Evolutionary conservation across 1,140 invertebrate genomes (phyloP), one percentile per base, ranked within the genome.

Genomic region (Penaeus vannamei): DNA sequence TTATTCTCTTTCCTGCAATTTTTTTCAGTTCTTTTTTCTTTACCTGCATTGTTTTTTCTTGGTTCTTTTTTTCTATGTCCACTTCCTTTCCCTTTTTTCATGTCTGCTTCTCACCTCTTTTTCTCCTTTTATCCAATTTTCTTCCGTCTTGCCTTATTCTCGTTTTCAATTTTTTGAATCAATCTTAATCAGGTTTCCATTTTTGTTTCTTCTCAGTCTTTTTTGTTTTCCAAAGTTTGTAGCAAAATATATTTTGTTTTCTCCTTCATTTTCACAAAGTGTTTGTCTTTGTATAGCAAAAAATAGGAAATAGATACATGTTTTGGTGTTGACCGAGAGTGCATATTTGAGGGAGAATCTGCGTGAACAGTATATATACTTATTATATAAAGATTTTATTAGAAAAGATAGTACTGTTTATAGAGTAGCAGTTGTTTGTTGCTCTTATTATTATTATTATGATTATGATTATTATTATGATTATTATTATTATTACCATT

Each of bases 311-410:
- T 69, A 26, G 1, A 8, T 12, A 32, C 0, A 14, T 26, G 66
- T 72, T 72, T 32, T 12, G 66, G n/a, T 72, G 66, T 26, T 26
- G 66, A 72, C n/a, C n/a, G 20, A 72, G 32, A 26, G 66, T 72
- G 66, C 32, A 20, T 72, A 26, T 26, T 72, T 72, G 20, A 72
- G n/a, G n/a, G 66, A 72, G 32, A 72, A 26, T 72, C 66, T 26
- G n/a, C 32, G n/a, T 72, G 32, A 72, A 72, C 12, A 26, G 12
- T 26, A 72, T 26, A 72, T 26, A 32, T 32, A 72, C n/a, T 72
- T 72, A 26, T 72, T 72, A 72, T 72, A 26, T 26, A 72, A 72
- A 72, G 66, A 72, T 26, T 26, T 26, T 26, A 26, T 72, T 72
- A 23, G n/a, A 26, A 72, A 72, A 20, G 20, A 14, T 32, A 26